Evolutionary conservation across 2,797 vertebrate species (phyloP).

Genomic region (Chrosomus eos): DNA sequence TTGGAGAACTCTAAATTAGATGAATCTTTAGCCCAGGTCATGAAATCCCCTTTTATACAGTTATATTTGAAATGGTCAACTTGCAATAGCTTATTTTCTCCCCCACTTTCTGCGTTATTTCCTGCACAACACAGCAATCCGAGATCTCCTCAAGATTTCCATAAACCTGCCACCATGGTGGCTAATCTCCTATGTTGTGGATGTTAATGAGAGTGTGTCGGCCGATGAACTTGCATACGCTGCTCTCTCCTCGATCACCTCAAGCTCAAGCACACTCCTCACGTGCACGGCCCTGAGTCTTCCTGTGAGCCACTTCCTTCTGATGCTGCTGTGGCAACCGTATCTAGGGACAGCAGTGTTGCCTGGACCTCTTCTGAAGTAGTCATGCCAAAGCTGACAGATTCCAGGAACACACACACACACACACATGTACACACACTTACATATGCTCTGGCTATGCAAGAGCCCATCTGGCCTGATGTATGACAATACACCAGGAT

Average conservation of each 20-base stretch:
- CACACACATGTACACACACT: conserved; percentile 11
- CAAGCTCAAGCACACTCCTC: conserved; percentile 25
- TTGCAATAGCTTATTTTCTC: background rate
- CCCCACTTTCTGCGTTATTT: background rate
- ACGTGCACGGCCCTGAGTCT: conserved; percentile 58
- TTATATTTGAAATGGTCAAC: background rate
- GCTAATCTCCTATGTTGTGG: conserved; percentile 19
- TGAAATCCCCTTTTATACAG: background rate
- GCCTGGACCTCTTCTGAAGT: conserved; percentile 60
- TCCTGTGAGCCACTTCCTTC: conserved; percentile 64
- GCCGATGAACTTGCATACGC: background rate
- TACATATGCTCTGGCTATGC: conserved; percentile 31
- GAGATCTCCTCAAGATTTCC: background rate
- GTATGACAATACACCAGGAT: conserved; percentile 34
- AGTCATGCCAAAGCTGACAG: conserved; percentile 40
- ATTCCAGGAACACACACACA: conserved; percentile 57
- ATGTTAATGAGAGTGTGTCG: conserved; percentile 12
- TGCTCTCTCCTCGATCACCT: background rate
- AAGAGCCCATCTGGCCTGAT: conserved; percentile 43
- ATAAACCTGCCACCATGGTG: conserved; percentile 6
- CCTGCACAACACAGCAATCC: background rate
- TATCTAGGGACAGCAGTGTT: conserved; percentile 75
- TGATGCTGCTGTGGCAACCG: conserved; percentile 76
- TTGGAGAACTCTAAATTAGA: background rate
- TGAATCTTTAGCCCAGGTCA: background rate